Conservation (phyloP, 2,113 vertebrate species). For the Dendrocopos noguchii region DNA sequence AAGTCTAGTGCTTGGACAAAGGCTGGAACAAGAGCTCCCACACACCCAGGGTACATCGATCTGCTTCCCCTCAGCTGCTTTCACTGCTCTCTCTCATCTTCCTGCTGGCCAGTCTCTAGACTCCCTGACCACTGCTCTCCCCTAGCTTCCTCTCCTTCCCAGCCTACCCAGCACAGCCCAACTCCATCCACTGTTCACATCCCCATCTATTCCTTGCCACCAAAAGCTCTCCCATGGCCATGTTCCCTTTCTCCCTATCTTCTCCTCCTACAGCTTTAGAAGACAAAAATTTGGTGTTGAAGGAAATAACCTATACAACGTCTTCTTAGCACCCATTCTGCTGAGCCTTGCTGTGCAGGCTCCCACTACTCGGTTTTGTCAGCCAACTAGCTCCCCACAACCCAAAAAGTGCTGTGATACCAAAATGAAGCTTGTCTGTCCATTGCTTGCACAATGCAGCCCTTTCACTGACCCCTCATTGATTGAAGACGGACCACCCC, state of each 20-base stretch:
- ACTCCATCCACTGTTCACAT: rapidly evolving
- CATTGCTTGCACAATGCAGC: not conserved
- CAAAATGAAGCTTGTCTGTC: not conserved
- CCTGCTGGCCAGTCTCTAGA: not conserved
- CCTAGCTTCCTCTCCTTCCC: not conserved
- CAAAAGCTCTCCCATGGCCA: not conserved
- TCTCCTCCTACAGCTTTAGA: not conserved
- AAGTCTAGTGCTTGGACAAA: not conserved
- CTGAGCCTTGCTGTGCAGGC: not conserved
- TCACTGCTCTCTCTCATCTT: not conserved
- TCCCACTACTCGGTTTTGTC: not conserved
- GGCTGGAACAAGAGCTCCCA: not conserved
- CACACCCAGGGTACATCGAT: rapidly evolving
- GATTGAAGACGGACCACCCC: not conserved
- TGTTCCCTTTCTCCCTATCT: not conserved
- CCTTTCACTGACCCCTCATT: not conserved
- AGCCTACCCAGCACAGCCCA: not conserved
- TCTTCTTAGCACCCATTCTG: not conserved
- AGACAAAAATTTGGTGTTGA: not conserved
- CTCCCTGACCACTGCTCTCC: not conserved
- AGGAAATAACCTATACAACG: not conserved
- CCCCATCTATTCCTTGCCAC: not conserved
- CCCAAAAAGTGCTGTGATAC: not conserved
- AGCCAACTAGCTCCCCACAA: not conserved
- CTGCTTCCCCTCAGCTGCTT: not conserved